Evolutionary conservation across 2,797 vertebrate genomes (phyloP), one percentile per base, ranked within the genome.

Genomic region (Neomorphus geoffroyi): DNA sequence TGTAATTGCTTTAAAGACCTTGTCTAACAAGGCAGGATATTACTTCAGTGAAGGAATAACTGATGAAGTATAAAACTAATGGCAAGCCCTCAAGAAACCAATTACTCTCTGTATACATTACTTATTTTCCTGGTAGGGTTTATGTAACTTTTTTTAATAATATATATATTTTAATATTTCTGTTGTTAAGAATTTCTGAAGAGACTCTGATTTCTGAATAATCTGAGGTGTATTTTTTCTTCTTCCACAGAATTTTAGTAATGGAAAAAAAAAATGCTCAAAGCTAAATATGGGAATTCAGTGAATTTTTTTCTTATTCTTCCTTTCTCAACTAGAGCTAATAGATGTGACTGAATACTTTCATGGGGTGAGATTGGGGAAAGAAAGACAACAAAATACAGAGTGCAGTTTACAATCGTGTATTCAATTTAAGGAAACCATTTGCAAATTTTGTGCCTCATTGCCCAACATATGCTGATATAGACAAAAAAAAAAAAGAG

Each of bases 1-100:
- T 80, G 8, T 90, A 97, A 97, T 96, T 96, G 66, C 69, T 96
- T 94, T 96, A 95, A 97, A 96, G 88, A 97, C 96, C 90, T 97
- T 97, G 66, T 93, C 33, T 91, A 95, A 82, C 61, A 54, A 73
- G 77, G 19, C 26, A 86, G 62, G 86, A 53, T 92, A 81, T 92
- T 92, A 88, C 4, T 69, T 88, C 41, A 60, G 75, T 81, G 79
- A 96, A 71, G 8, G 51, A 93, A 93, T 94, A 95, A 94, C 43
- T 80, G 51, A 84, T 90, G 46, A 86, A 94, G 4, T 79, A 56
- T 50, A 60, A 87, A 94, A 91, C 64, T 24, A 85, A 39, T 94
- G 74, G 10, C 39, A 94, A 94, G 41, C 17, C 60, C 60, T 92
- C 66, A 80, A 70, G 78, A 94, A 92, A 85, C 13, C 64, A 85